Base-by-base conservation (phyloP, 2,797 vertebrate species). In the Premnoplex brunnescens region DNA sequence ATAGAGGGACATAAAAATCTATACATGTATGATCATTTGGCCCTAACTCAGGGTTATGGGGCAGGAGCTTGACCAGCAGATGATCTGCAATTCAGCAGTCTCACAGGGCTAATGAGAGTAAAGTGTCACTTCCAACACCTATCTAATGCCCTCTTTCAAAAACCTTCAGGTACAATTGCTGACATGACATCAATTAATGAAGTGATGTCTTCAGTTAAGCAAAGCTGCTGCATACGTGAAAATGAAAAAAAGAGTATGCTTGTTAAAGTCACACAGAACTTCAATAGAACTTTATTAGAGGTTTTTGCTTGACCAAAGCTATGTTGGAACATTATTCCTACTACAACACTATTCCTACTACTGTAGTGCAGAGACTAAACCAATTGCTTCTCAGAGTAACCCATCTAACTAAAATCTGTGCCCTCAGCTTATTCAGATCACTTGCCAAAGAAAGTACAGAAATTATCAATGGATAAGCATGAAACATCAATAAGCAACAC, bases 341-440 rank as follows among this genome's bases (percentile, higher is more conserved):
- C 22, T 78, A 79, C 9, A 62, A 79, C 9, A n/a, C 63, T 88
- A 36, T 54, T 67, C 28, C 46, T 67, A 51, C 15, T 81, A 20
- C 74, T n/a, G 49, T 71, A 80, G 46, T 37, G 27, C 49, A 85
- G 34, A 88, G 52, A 94, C 39, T 20, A 81, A 87, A 95, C 51
- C 4, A 76, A 81, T 51, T 85, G 11, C 28, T 92, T 91, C 85
- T 95, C 44, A 68, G n/a, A 85, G 71, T 71, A 95, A 89, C 58
- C 73, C 3, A 76, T 44, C 62, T 77, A 92, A 80, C 39, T 58
- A 89, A 75, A 32, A 63, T 63, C 60, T 63, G 34, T 62, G 59
- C 49, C 36, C 75, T 85, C 55, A 62, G 27, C 7, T 92, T 78
- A 78, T 83, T 83, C 88, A 86, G 54, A 56, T 85, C 64, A 80